Evolutionary conservation across 2,888 invertebrate genomes (phyloP), one percentile per base, ranked within the genome.

Genomic region (Orchestes rusci): DNA sequence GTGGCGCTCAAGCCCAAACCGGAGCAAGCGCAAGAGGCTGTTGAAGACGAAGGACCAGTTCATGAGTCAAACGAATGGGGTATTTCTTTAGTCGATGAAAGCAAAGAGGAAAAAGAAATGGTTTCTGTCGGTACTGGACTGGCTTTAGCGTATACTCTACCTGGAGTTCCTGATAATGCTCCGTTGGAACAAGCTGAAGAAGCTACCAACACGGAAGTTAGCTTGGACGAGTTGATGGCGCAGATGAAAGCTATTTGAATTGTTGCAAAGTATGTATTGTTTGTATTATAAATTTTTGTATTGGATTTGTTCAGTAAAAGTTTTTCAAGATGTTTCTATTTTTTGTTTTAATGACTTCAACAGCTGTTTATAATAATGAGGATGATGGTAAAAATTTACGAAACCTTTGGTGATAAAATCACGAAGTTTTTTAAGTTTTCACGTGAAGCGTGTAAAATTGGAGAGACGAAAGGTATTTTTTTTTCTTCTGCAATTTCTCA

Each of bases 1-100:
- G 76, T 72, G 59, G 63, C 67, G 35, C 65, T 58, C 47, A 72
- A 69, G 49, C 82, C 84, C 1, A 74, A 73, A 59, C 70, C 70
- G 16, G 77, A 78, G 38, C 71, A 75, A 34, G 59, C 55, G 28
- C 76, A 76, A 55, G 75, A 77, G 55, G 61, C 70, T 8, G 66
- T 68, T 33, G 60, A 56, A 53, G 62, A 62, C 29, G 65, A 62
- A 20, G 55, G 53, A 36, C 64, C 64, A 15, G 77, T 87, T 4
- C 95, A 95, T 64, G 87, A 86, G 52, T 86, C 87, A 31, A 96
- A 97, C 66, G 84, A 90, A 39, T 96, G 91, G 89, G 93, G 93
- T 75, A 75, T 73, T 63, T 61, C 54, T 39, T 53, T 64, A 39
- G 79, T 90, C 1, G 84, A 84, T 56, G 94, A 94, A 65, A 80